These are phyloP conservation scores for Ceriagrion tenellum DNA, from an alignment of 2,888 invertebrate species.

Conservation along the genomic window DNA sequence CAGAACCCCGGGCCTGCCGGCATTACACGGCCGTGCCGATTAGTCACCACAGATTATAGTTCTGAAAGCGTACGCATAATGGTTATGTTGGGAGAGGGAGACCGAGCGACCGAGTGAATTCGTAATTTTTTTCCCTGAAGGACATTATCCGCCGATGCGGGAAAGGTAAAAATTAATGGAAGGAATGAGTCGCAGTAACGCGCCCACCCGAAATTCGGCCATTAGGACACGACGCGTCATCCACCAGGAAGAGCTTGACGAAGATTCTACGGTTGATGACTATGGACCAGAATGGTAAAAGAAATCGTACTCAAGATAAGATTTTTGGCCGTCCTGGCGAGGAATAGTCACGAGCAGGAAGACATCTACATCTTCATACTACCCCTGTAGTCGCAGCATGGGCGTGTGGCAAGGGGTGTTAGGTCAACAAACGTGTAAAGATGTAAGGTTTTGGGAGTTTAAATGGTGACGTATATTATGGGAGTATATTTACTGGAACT, in stretches of 20 bases:
- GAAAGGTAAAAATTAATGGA: neutral
- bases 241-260: neutral
- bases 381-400: too few species aligned
- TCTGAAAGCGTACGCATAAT: neutral
- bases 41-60: constrained; percentile 13
- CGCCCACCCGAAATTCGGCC: neutral
- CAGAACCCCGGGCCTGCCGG: neutral
- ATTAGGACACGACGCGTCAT: neutral
- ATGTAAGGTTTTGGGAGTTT: too few species aligned
- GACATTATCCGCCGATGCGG: neutral
- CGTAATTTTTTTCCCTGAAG: neutral
- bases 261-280: neutral
- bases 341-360: too few species aligned
- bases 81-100: neutral
- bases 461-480: too few species aligned
- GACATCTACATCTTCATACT: too few species aligned
- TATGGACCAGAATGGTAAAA: too few species aligned
- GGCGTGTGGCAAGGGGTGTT: too few species aligned
- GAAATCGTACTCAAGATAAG: too few species aligned
- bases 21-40: neutral
- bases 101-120: neutral
- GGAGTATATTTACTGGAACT: too few species aligned
- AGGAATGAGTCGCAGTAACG: neutral
- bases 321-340: too few species aligned
- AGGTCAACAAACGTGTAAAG: too few species aligned